A percentile compares a stretch with the other conserved stretches of the same genome.
Conservation (phyloP, 1,140 invertebrate genomes). For the Lamellibrachia luymesi region DNA sequence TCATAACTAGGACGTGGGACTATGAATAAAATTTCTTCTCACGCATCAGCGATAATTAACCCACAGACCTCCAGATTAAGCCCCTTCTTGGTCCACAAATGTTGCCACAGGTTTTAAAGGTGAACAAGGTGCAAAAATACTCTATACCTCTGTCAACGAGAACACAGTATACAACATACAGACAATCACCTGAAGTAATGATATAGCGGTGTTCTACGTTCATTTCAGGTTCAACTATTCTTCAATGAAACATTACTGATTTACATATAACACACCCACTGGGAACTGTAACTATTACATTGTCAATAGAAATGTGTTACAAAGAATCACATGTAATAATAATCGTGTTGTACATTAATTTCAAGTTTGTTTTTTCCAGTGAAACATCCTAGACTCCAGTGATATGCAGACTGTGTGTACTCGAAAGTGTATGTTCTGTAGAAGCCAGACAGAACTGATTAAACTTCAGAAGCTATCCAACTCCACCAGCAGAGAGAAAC, state of each 20-base stretch:
- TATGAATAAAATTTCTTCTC: not conserved
- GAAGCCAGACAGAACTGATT: not conserved
- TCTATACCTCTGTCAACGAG: not conserved
- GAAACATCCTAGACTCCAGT: too few relatives aligned
- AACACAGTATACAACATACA: not conserved
- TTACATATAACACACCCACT: not conserved
- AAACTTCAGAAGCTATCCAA: not conserved
- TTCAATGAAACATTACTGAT: not conserved
- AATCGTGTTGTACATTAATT: too few relatives aligned
- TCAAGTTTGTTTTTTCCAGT: too few relatives aligned
- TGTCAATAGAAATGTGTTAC: too few relatives aligned
- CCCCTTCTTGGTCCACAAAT: not conserved
- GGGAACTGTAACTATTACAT: too few relatives aligned
- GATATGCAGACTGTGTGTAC: not conserved
- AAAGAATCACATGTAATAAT: too few relatives aligned
- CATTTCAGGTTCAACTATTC: not conserved
- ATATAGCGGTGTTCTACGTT: not conserved
- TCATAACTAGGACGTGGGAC: not conserved
- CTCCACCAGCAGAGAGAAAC: not conserved
- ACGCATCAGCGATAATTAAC: not conserved
- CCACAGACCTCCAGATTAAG: not conserved
- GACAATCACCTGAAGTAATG: not conserved
- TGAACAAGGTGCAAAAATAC: not conserved
- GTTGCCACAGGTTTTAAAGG: not conserved
- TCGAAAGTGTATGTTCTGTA: not conserved